Percentiles rank a stretch among this genome's conserved stretches.
phyloP scores from a whole-genome alignment of 2,888 invertebrate species.

The Aromia moschata region DNA sequence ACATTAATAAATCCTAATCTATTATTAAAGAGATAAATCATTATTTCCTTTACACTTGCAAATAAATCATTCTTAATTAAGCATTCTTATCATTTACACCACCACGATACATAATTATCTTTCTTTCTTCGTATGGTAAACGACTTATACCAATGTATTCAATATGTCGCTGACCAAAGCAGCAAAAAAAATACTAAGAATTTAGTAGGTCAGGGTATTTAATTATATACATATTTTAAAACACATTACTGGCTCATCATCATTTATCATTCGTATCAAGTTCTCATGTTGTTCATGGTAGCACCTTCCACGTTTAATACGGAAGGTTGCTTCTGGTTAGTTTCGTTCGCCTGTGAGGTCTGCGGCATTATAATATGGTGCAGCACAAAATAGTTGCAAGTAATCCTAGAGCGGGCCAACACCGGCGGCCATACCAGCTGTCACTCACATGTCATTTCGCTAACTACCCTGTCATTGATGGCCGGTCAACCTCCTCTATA shows the following conservation, averaged over 20 bases:
- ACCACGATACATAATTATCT: not conserved
- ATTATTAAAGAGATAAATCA: no score
- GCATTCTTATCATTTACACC: not conserved
- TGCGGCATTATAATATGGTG: constrained; percentile 38
- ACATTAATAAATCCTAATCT: no score
- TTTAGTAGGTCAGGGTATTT: not conserved
- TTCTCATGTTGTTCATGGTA: constrained; percentile 24
- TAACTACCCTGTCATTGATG: constrained; percentile 59
- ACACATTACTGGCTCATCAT: constrained; percentile 9
- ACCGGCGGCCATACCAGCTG: constrained; percentile 61
- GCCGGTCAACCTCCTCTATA: constrained; percentile 50
- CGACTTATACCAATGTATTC: not conserved
- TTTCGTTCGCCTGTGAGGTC: constrained; percentile 43
- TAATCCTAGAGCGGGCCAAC: constrained; percentile 54
- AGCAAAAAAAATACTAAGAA: not conserved
- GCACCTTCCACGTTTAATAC: constrained; percentile 22
- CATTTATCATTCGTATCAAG: constrained; percentile 18
- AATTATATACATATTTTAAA: constrained; percentile 4
- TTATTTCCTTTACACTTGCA: not conserved
- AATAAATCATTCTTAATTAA: not conserved
- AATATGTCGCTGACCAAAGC: not conserved
- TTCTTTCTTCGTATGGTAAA: not conserved
- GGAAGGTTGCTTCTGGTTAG: constrained; percentile 40
- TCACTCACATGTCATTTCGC: constrained; percentile 58
- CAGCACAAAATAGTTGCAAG: constrained; percentile 52